Evolutionary conservation across 1,140 invertebrate species (phyloP).

Genomic region (Drosophila subobscura): DNA sequence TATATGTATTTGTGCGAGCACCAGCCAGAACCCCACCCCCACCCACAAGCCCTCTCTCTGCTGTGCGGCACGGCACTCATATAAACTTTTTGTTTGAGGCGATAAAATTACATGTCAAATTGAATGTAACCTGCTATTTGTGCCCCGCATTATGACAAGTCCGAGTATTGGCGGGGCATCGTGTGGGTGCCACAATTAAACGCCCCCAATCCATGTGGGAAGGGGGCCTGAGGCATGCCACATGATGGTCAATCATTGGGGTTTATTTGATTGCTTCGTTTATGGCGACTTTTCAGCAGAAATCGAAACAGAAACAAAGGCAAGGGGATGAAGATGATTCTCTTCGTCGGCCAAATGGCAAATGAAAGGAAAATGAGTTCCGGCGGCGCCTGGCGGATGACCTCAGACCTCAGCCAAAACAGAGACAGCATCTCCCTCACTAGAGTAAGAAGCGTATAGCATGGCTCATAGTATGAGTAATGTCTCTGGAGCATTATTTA

Average conservation of each 20-base stretch:
- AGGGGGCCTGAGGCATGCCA: constrained; percentile 31
- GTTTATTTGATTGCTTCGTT: constrained; percentile 71
- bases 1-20: constrained; percentile 71
- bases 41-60: constrained; percentile 4
- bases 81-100: constrained; percentile 68
- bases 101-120: constrained; percentile 81
- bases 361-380: constrained; percentile 18
- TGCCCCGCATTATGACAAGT: constrained; percentile 57
- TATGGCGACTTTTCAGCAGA: constrained; percentile 51
- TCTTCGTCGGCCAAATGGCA: constrained; percentile 10
- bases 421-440: not conserved
- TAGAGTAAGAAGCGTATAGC: not conserved
- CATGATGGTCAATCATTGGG: constrained; percentile 75
- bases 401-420: constrained; percentile 38
- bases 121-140: constrained; percentile 81
- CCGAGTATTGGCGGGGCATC: no score
- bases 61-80: not conserved
- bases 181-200: constrained; percentile 66
- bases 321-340: constrained; percentile 5
- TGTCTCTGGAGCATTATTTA: constrained; percentile 33
- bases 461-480: constrained; percentile 29
- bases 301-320: no score
- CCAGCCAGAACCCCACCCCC: not conserved
- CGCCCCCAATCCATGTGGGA: constrained; percentile 16
- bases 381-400: constrained; percentile 70